Evolutionary conservation across 2,113 vertebrate genomes (phyloP).

Genomic region (Chionodraco myersi): DNA sequence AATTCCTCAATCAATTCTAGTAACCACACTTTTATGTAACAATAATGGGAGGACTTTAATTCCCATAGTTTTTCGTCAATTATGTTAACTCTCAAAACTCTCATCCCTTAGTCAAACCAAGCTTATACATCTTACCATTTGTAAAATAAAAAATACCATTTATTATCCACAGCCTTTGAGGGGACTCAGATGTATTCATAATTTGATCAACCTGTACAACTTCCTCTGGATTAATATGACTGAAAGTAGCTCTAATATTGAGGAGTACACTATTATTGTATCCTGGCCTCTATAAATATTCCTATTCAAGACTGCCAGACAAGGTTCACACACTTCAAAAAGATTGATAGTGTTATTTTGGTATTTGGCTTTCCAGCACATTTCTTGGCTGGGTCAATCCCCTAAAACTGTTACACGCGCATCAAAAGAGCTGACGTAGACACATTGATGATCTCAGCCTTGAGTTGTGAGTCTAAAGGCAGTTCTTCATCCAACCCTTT

Average conservation of each 20-base stretch:
- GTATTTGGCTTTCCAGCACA: slow-evolving; percentile 2
- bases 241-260: slow-evolving; percentile 6
- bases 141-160: background rate
- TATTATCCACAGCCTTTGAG: background rate
- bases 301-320: background rate
- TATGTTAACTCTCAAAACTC: no score
- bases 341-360: background rate
- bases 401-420: slow-evolving; percentile 9
- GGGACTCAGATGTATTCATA: background rate
- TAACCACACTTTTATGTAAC: background rate
- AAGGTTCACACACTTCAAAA: background rate
- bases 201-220: background rate
- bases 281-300: background rate
- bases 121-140: no score
- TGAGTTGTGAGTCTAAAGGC: background rate
- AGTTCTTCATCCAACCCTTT: slow-evolving; percentile 1
- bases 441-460: background rate
- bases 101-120: background rate
- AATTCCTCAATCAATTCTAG: background rate
- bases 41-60: background rate
- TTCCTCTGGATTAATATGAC: background rate
- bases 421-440: background rate
- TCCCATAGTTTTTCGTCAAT: background rate
- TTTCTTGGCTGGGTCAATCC: background rate
- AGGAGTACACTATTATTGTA: background rate